Percentiles rank a stretch among this genome's conserved stretches.
phyloP scores from a whole-genome alignment of 2,888 invertebrate genomes.

The Mythimna albipuncta region DNA sequence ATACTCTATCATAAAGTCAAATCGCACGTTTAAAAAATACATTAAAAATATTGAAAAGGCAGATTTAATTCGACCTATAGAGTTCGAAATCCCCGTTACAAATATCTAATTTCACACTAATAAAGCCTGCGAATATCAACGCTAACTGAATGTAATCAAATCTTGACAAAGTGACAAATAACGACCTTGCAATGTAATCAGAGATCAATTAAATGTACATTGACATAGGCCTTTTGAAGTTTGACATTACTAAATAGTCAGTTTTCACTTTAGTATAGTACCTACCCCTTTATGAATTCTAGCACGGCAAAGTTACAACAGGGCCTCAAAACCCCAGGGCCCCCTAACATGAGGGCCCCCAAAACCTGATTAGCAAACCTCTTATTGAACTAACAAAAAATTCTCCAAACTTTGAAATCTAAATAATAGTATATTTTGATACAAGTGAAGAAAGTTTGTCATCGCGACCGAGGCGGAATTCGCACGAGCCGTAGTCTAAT shows the following conservation, averaged over 20 bases:
- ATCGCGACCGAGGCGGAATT: too few species aligned
- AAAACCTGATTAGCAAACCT: too few species aligned
- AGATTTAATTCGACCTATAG: background rate
- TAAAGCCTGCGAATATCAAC: background rate
- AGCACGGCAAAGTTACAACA: too few species aligned
- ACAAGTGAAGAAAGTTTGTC: too few species aligned
- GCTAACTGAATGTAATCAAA: slow-evolving; percentile 37
- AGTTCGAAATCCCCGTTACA: background rate
- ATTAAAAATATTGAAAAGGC: background rate
- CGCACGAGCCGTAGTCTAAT: too few species aligned
- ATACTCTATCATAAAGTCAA: too few species aligned
- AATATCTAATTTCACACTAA: slow-evolving; percentile 21
- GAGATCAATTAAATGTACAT: slow-evolving; percentile 14
- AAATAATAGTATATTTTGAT: too few species aligned
- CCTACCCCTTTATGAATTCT: too few species aligned
- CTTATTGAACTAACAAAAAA: too few species aligned
- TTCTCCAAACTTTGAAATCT: too few species aligned
- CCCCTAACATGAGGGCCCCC: too few species aligned
- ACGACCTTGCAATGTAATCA: slow-evolving; percentile 27
- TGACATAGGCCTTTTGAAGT: background rate
- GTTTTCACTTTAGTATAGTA: slow-evolving; percentile 1
- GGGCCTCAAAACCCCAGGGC: too few species aligned
- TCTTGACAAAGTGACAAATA: slow-evolving; percentile 32
- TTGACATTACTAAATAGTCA: background rate
- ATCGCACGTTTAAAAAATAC: background rate